Percentiles rank a stretch among this genome's conserved stretches.
Conservation (phyloP, 2,888 invertebrate species). For the Panopea generosa region DNA sequence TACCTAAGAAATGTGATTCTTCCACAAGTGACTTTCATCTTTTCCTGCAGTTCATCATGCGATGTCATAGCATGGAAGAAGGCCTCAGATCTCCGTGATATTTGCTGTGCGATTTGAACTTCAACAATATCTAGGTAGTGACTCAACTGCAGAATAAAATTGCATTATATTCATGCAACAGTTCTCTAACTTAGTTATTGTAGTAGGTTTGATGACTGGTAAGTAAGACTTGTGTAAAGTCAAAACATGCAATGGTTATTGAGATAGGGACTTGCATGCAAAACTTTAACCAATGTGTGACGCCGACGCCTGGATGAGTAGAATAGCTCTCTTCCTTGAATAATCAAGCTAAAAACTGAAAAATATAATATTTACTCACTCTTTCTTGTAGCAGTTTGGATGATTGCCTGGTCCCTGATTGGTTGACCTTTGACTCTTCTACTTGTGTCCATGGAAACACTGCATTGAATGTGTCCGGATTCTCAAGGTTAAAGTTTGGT, state of each 20-base stretch:
- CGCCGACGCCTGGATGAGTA: no score
- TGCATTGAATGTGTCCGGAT: slow-evolving; percentile 92
- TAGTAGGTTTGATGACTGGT: no score
- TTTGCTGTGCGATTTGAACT: slow-evolving; percentile 95
- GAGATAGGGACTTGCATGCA: no score
- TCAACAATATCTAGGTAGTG: slow-evolving; percentile 98
- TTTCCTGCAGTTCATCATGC: slow-evolving; percentile 98
- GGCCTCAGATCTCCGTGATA: slow-evolving; percentile 97
- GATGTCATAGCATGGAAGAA: slow-evolving; percentile 99
- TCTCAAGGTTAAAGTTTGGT: slow-evolving; percentile 91
- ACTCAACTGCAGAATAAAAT: no score
- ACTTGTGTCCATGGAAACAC: slow-evolving; percentile 91
- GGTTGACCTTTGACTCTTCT: slow-evolving; percentile 71
- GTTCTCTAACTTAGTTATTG: no score
- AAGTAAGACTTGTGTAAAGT: slow-evolving; percentile 15
- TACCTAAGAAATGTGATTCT: slow-evolving; percentile 82
- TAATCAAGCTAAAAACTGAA: no score
- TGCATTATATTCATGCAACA: no score
- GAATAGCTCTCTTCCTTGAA: no score
- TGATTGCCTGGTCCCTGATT: slow-evolving; percentile 79
- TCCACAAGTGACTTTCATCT: slow-evolving; percentile 88
- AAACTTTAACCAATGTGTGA: no score
- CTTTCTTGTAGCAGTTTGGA: slow-evolving; percentile 93
- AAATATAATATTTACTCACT: slow-evolving; percentile 82
- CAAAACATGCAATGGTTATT: no score